Percentiles rank a stretch among this genome's conserved stretches.
Evolutionary conservation across 1,140 invertebrate genomes (phyloP).

Genomic region (Drosophila arizonae): DNA sequence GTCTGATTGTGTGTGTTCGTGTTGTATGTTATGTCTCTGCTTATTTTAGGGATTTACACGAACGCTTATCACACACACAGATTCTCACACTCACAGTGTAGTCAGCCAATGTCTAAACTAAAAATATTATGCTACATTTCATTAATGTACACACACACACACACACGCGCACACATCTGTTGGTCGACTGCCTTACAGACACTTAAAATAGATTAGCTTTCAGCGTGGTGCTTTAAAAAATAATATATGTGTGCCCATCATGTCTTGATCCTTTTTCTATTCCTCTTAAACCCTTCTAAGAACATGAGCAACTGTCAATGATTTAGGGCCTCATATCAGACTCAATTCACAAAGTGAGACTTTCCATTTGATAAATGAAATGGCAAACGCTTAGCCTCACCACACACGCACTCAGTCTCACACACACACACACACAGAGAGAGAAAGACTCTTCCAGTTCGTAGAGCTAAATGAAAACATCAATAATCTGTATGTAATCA

Average conservation of each 20-base stretch:
- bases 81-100: constrained; percentile 22
- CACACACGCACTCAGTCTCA: constrained; percentile 1
- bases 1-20: constrained; percentile 40
- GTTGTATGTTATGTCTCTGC: constrained; percentile 61
- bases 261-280: constrained; percentile 28
- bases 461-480: constrained; percentile 39
- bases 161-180: constrained; percentile 7
- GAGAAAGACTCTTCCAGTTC: neutral
- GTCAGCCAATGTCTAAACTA: constrained; percentile 47
- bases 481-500: constrained; percentile 6
- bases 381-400: constrained; percentile 38
- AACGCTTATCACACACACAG: constrained; percentile 60
- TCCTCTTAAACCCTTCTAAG: constrained; percentile 38
- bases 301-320: constrained; percentile 75
- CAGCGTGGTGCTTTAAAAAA: constrained; percentile 56
- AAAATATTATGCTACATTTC: constrained; percentile 80
- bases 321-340: constrained; percentile 66
- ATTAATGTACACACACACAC: constrained; percentile 45
- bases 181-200: constrained; percentile 64
- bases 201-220: constrained; percentile 79
- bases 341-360: constrained; percentile 21
- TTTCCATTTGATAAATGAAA: constrained; percentile 71
- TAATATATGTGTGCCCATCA: constrained; percentile 69
- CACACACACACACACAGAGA: neutral
- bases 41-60: constrained; percentile 76